Evolutionary conservation across 2,888 invertebrate species (phyloP), one percentile per base, ranked within the genome.

Genomic region (Cancer borealis): DNA sequence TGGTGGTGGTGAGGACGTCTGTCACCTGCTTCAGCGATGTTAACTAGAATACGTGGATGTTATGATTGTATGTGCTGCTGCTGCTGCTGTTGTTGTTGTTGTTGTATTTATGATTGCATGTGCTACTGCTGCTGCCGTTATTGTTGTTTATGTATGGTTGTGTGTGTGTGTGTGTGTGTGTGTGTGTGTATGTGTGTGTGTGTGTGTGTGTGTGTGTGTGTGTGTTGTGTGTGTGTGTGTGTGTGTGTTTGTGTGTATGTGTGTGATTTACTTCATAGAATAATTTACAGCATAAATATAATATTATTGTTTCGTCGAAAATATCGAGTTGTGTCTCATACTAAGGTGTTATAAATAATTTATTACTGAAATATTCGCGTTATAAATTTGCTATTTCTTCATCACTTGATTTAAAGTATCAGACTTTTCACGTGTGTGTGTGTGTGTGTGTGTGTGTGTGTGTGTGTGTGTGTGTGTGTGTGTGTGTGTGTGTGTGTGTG

Each of bases 401-500:
- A 60, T 60, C 17, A 60, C 60, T 60, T 60, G 4, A 60, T 60
- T 60, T 17, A 60, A 17, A 60, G 21, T 60, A 21, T 60, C 21
- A 4, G 60, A 21, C 17, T 84, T 30, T 84, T 39, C 39, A 39
- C 30, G 79, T 84, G 79, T 84, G 79, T 66, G 66, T 21, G 66
- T 21, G 66, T 17, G 66, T 17, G 66, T 17, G 66, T 17, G 66
- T 17, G 66, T 17, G 66, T 17, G 66, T 17, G 66, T 17, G 66
- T 17, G 66, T 17, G 66, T 30, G 79, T 30, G 79, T 30, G 79
- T 30, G 79, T 30, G 79, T n/a, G 79, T 30, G 79, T 30, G 84
- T 60, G 73, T 73, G 73, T 73, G 73, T 30, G 39, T 84, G 84
- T 84, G 84, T 84, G 84, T 84, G 84, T 84, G 84, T 84, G 84